Conservation (phyloP, 1,140 invertebrate species). For the Drosophila nebulosa region DNA sequence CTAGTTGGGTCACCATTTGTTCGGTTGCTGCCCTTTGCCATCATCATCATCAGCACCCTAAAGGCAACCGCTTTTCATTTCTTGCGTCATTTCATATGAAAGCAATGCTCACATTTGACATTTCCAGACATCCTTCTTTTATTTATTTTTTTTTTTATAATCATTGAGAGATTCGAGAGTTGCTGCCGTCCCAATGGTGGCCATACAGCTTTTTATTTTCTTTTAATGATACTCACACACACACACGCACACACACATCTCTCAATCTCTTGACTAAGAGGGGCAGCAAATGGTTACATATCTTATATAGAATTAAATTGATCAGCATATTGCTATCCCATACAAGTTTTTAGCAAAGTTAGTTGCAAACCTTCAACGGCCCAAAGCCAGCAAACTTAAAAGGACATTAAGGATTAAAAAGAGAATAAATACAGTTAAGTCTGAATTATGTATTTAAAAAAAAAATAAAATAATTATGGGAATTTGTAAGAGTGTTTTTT, state of each 20-base stretch:
- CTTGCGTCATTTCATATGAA: slow-evolving; percentile 72
- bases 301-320: background rate
- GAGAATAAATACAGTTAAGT: too few relatives aligned
- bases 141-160: slow-evolving; percentile 41
- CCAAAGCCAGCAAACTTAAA: too few relatives aligned
- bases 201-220: background rate
- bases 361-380: too few relatives aligned
- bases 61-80: slow-evolving; percentile 48
- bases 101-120: slow-evolving; percentile 70
- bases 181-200: background rate
- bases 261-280: background rate
- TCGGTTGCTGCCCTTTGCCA: slow-evolving; percentile 53
- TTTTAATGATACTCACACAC: slow-evolving; percentile 2
- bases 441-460: too few relatives aligned
- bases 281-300: background rate
- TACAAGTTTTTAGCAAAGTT: too few relatives aligned
- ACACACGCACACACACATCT: background rate
- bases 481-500: too few relatives aligned
- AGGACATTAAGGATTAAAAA: too few relatives aligned
- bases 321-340: background rate
- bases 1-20: slow-evolving; percentile 23
- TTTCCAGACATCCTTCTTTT: slow-evolving; percentile 35
- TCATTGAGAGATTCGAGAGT: slow-evolving; percentile 9
- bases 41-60: slow-evolving; percentile 5
- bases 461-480: too few relatives aligned